Conservation (phyloP, 2,888 invertebrate species). For the Sminthurinus aureus region DNA sequence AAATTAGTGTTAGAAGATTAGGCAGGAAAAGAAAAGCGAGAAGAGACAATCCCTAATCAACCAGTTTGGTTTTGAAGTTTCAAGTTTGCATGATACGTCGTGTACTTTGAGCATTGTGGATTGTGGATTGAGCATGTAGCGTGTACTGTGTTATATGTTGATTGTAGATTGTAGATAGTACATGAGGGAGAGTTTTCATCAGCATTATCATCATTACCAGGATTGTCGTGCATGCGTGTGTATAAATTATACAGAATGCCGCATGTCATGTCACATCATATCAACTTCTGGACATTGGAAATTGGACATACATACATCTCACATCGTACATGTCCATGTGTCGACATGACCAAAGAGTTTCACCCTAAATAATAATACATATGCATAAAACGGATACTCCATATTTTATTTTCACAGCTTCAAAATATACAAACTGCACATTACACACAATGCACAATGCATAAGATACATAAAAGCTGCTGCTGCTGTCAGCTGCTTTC, state of each 20-base stretch:
- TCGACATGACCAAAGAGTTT: too few relatives aligned
- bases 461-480: background rate
- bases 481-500: slow-evolving; percentile 34
- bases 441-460: slow-evolving; percentile 1
- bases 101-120: too few relatives aligned
- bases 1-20: slow-evolving; percentile 27
- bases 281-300: too few relatives aligned
- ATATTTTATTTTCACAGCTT: background rate
- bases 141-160: too few relatives aligned
- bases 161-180: too few relatives aligned
- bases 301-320: background rate
- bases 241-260: too few relatives aligned
- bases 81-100: too few relatives aligned
- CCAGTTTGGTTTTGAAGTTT: background rate
- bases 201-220: too few relatives aligned
- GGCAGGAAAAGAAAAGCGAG: background rate
- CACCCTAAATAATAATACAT: slow-evolving; percentile 14
- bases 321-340: background rate
- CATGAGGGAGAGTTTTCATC: too few relatives aligned
- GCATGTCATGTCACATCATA: slow-evolving; percentile 22
- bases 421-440: slow-evolving; percentile 25
- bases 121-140: too few relatives aligned
- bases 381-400: slow-evolving; percentile 12
- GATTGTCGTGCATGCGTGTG: too few relatives aligned
- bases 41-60: slow-evolving; percentile 20